Evolutionary conservation across 1,140 invertebrate genomes (phyloP), one percentile per base, ranked within the genome.

Genomic region (Macrobrachium nipponense): DNA sequence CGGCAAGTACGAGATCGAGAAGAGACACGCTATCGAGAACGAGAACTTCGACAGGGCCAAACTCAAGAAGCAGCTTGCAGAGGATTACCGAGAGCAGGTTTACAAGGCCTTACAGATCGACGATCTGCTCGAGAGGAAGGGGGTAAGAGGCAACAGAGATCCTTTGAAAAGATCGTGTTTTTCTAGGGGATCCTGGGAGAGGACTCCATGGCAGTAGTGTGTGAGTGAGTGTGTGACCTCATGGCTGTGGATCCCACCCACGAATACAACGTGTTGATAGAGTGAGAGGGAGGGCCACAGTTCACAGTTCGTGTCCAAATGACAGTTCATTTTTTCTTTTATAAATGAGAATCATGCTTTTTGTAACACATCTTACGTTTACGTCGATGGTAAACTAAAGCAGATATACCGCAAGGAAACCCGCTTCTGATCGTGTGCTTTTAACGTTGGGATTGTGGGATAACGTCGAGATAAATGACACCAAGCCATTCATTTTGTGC

Each of bases 41-140:
- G 97, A 98, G 90, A 96, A 98, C 91, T 98, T 97, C 90, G 96
- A 97, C 87, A 94, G 95, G 88, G 97, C 97, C 0, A 95, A 96
- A 80, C 91, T 95, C 23, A 97, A 98, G 91, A 97, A 98, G 89
- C 94, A 95, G 80, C 95, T 97, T 91, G 97, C 98, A 87, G 95
- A 98, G 89, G 94, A 95, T 72, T 96, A 95, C 89, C 92, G 95
- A 82, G 91, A 93, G 11, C 93, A 94, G 78, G 93, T 95, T 5
- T 96, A 96, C 89, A 92, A 94, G 79, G 93, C 94, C 75, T 90
- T 97, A 0, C 92, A 94, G 82, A 91, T 97, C 0, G 93, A 95
- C 17, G 94, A 96, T 89, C 92, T 99, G 15, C 92, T 98, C 61
- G 97, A 98, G 91, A 90, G 93, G 17, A 93, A 95, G 88, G 96